Percentiles rank a stretch among this genome's conserved stretches.
Evolutionary conservation across 2,888 invertebrate genomes (phyloP).

Genomic region (Orthosia gothica): DNA sequence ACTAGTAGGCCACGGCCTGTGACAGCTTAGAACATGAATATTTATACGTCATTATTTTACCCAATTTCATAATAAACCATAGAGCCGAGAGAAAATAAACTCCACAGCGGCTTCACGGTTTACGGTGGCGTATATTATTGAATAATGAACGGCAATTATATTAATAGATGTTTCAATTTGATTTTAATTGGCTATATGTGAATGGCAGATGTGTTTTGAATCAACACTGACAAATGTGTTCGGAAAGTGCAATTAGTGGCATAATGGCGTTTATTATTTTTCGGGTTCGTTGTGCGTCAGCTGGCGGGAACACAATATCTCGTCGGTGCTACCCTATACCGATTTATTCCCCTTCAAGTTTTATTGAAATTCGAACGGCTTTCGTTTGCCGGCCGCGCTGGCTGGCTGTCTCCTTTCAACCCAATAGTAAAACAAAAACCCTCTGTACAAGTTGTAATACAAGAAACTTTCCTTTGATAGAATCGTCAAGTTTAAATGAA

Average conservation of each 20-base stretch:
- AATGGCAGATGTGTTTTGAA: constrained; percentile 69
- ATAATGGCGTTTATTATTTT: constrained; percentile 72
- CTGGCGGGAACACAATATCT: constrained; percentile 79
- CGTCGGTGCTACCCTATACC: constrained; percentile 69
- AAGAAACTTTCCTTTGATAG: constrained; percentile 50
- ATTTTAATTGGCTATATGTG: constrained; percentile 69
- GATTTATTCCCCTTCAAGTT: constrained; percentile 86
- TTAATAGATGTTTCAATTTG: constrained; percentile 69
- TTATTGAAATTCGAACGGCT: constrained; percentile 86
- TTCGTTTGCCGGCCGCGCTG: constrained; percentile 66
- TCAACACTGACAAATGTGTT: constrained; percentile 63
- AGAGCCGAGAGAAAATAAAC: constrained; percentile 34
- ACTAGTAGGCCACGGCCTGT: constrained; percentile 13
- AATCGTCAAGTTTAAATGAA: constrained; percentile 64
- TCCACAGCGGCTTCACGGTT: constrained; percentile 20
- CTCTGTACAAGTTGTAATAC: constrained; percentile 59
- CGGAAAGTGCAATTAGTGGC: constrained; percentile 66
- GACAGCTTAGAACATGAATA: constrained; percentile 37
- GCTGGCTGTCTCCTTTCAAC: constrained; percentile 67
- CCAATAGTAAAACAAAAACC: constrained; percentile 73
- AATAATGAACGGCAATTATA: constrained; percentile 65
- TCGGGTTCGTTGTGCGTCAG: constrained; percentile 72
- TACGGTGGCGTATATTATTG: constrained; percentile 57
- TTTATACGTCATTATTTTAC: constrained; percentile 43
- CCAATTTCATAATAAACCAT: constrained; percentile 39